Base-by-base conservation (phyloP, 2,113 vertebrate genomes). In the Cyprinodon brontotheroides region DNA sequence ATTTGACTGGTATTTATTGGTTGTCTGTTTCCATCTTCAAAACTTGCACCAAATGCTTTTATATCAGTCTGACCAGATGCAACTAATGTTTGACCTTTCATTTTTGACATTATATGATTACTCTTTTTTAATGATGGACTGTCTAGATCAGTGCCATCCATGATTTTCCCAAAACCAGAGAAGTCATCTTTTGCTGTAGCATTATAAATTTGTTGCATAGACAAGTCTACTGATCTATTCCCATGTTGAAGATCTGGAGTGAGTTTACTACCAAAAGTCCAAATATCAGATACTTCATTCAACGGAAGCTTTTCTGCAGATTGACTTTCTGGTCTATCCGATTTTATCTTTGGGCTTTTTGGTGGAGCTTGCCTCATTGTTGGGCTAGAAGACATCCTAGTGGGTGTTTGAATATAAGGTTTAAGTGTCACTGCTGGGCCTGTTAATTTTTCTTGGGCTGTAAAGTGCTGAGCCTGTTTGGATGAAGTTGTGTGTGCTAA, bases 301-400 rank as follows among this genome's bases (percentile, higher is more conserved):
- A 38, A 36, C 0, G 39, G 6, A 47, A 48, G 13, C 5, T 76
- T 86, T 59, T 41, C 22, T 65, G 36, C 17, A 36, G 77, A 22
- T 66, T 2, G 70, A 68, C 43, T 70, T 14, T 79, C 64, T 22
- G 59, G 39, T 72, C 66, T 74, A 11, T 84, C 63, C 68, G 36
- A 67, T 71, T 70, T 81, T 11, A 85, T 69, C 66, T 22, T 63
- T 65, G 85, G 75, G 64, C 77, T 87, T 74, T 77, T 84, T 65
- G 69, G 79, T 70, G 64, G 3, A 0, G 87, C 4, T 0, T 62
- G 70, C 41, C 74, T 87, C 29, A 85, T 66, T 11, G 13, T 68
- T 47, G 77, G 87, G 43, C 89, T 87, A 1, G 67, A 63, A 0
- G 66, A 62, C 10, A 85, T 12, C 0, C n/a, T 83, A 36, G 3